These are phyloP conservation scores for Heliangelus exortis DNA, from an alignment of 2,797 vertebrate genomes.

Conservation along the genomic window DNA sequence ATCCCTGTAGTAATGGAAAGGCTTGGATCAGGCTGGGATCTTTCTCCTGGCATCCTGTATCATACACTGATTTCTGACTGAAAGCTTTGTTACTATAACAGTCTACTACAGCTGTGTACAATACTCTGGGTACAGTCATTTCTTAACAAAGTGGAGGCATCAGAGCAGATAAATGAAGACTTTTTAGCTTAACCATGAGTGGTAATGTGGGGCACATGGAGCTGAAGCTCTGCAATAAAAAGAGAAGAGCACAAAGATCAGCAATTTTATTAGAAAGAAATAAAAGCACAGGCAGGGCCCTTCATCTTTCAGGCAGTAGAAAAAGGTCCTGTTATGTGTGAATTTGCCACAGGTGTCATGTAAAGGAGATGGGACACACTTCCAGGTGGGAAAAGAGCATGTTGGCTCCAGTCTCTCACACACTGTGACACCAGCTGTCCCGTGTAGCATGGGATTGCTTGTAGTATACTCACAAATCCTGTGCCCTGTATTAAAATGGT, in stretches of 20 bases:
- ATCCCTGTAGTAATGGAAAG: neutral
- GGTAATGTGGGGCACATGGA: neutral
- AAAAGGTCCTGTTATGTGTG: neutral
- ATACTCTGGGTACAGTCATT: neutral
- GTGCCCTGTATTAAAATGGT: neutral
- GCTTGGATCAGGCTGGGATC: neutral
- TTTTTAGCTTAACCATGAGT: neutral
- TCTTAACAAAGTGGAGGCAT: neutral
- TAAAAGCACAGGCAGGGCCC: neutral
- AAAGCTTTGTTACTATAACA: neutral
- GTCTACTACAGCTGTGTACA: neutral
- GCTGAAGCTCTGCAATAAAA: neutral
- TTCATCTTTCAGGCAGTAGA: neutral
- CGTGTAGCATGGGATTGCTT: neutral
- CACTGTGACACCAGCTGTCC: neutral
- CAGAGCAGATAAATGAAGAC: neutral
- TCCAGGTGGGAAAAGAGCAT: neutral
- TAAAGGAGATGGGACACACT: neutral
- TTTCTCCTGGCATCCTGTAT: neutral
- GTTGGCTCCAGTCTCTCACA: slow-evolving; percentile 3
- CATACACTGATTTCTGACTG: neutral
- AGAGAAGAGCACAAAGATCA: neutral
- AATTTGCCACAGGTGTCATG: neutral
- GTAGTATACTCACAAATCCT: neutral
- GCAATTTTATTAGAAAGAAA: neutral